Percentiles rank a stretch among this genome's conserved stretches.
These are phyloP conservation scores for Xestia c-nigrum DNA, from an alignment of 2,888 invertebrate genomes.

Conservation along the genomic window DNA sequence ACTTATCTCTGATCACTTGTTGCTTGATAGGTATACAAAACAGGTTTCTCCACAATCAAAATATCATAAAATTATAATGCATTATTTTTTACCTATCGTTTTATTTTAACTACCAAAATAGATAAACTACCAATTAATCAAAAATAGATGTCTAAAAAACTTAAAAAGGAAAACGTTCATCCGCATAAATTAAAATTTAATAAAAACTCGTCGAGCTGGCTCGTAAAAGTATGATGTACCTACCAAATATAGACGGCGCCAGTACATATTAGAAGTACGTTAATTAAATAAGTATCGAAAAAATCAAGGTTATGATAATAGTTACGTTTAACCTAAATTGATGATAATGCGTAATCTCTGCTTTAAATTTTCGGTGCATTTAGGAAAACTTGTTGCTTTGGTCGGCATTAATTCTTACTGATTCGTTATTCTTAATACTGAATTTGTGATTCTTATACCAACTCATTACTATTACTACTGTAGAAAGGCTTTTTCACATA, in stretches of 20 bases:
- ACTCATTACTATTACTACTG: neutral
- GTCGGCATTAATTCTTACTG: neutral
- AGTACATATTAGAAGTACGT: conserved; percentile 30
- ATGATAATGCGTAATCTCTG: neutral
- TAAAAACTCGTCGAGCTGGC: conserved; percentile 43
- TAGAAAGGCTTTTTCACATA: neutral
- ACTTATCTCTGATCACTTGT: conserved; percentile 6
- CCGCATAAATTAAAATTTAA: conserved; percentile 37
- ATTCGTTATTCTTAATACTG: neutral
- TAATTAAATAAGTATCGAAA: conserved; percentile 35
- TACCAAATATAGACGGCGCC: conserved; percentile 36
- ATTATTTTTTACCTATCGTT: conserved; percentile 29
- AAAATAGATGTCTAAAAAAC: conserved; percentile 28
- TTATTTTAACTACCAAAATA: conserved; percentile 42
- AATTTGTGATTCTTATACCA: neutral
- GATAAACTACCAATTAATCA: conserved; percentile 30
- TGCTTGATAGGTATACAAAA: conserved; percentile 18
- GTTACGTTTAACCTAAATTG: conserved; percentile 16
- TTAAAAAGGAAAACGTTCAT: conserved; percentile 14
- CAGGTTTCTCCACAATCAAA: conserved; percentile 34
- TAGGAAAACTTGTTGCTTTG: neutral
- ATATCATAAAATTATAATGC: conserved; percentile 45
- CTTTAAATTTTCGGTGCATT: neutral
- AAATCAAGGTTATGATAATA: conserved; percentile 42
- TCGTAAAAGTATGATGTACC: conserved; percentile 34